Percentiles rank a stretch among this genome's conserved stretches.
Conservation (phyloP, 2,797 vertebrate genomes). For the Cottoperca gobio region DNA sequence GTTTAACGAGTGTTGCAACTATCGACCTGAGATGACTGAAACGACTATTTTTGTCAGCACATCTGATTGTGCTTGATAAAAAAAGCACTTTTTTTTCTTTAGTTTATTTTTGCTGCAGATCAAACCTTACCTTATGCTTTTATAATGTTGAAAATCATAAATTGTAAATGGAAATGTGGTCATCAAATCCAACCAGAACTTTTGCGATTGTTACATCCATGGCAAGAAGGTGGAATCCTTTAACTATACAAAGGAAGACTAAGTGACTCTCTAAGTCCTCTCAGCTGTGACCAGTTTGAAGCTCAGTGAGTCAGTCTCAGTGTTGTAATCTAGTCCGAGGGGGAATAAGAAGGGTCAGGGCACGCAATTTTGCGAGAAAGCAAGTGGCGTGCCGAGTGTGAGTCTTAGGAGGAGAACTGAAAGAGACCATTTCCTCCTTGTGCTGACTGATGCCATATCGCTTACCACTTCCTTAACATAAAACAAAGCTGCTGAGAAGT, state of each 20-base stretch:
- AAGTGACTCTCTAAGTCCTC: conserved; percentile 16
- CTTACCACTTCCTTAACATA: conserved; percentile 54
- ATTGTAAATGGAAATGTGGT: neutral
- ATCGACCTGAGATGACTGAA: neutral
- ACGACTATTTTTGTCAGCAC: neutral
- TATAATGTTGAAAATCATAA: neutral
- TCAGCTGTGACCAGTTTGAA: conserved; percentile 23
- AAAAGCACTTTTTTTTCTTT: neutral
- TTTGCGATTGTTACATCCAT: neutral
- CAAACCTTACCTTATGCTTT: neutral
- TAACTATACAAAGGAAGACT: neutral
- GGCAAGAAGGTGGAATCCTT: neutral
- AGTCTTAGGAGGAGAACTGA: conserved; percentile 41
- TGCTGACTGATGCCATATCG: conserved; percentile 49
- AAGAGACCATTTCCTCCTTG: conserved; percentile 50
- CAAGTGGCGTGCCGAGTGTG: conserved; percentile 13
- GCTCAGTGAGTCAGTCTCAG: conserved; percentile 29
- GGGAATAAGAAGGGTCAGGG: conserved; percentile 22
- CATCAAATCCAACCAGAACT: neutral
- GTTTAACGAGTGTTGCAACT: neutral
- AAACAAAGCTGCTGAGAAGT: conserved; percentile 34
- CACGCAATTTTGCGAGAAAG: conserved; percentile 36
- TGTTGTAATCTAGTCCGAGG: conserved; percentile 34
- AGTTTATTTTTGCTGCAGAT: neutral
- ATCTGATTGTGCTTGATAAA: neutral